phyloP scores from a whole-genome alignment of 2,888 invertebrate genomes.

The Pseudoips prasinana region DNA sequence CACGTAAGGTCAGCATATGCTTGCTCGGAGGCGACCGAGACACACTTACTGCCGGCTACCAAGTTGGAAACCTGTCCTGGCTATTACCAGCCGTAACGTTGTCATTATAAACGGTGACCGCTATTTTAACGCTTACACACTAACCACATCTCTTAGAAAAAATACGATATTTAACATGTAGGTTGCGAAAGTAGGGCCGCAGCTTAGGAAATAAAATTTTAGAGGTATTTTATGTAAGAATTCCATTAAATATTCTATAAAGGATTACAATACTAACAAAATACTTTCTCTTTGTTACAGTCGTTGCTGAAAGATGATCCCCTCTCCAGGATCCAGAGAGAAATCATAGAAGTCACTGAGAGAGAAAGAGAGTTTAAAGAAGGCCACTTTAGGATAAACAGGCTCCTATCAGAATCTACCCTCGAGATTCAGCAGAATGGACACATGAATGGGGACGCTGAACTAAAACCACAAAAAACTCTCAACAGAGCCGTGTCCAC shows the following conservation, averaged over 20 bases:
- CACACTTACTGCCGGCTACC: constrained; percentile 15
- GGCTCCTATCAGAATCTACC: constrained; percentile 72
- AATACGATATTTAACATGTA: no score
- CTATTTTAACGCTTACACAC: constrained; percentile 5
- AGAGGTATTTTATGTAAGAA: no score
- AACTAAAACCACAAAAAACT: constrained; percentile 48
- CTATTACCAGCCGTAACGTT: constrained; percentile 16
- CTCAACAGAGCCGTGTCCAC: constrained; percentile 73
- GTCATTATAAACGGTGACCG: constrained; percentile 14
- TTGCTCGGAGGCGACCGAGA: constrained; percentile 27
- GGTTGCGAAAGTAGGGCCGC: no score
- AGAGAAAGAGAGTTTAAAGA: constrained; percentile 91
- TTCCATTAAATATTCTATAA: no score
- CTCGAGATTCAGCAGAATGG: constrained; percentile 74
- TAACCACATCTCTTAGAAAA: neutral
- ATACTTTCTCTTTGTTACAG: constrained; percentile 57
- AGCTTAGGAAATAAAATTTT: no score
- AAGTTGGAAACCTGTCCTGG: constrained; percentile 27
- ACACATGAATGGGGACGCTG: constrained; percentile 60
- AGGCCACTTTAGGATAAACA: constrained; percentile 75
- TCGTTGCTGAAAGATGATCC: constrained; percentile 85
- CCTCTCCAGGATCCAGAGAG: constrained; percentile 91
- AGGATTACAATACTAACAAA: neutral
- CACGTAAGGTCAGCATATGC: constrained; percentile 25
- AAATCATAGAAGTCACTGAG: constrained; percentile 93